Evolutionary conservation across 2,113 vertebrate species (phyloP), one percentile per base, ranked within the genome.

Genomic region (Alethe diademata): DNA sequence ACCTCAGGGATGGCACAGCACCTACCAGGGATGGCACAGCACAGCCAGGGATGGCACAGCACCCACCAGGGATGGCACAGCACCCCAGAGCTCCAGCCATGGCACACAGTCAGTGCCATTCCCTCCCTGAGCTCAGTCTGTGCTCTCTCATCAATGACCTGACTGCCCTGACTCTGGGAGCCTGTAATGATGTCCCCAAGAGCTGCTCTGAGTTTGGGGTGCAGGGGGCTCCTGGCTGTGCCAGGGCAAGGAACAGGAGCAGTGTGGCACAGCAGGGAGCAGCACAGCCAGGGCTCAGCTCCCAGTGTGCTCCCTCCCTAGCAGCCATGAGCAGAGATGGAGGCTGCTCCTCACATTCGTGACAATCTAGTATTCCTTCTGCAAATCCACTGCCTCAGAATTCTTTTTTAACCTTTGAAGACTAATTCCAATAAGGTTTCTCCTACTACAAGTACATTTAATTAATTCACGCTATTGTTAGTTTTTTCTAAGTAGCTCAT

Each of bases 11-110:
- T 43, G 43, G 18, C 43, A 15, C 42, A 15, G 35, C 35, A 35
- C 35, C 45, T 9, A 43, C 45, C 45, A 47, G 20, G 20, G 11
- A 6, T 47, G 48, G 25, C 48, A 28, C 14, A 24, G 28, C 40
- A 40, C n/a, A n/a, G n/a, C 25, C 33, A 45, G 35, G 35, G 35
- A 35, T 35, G 35, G 35, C 35, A 35, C 35, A 35, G 35, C 35
- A 35, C 9, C 19, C 43, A 19, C 9, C 45, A 45, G 45, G 45
- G 45, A 20, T 45, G 45, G 43, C 43, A 47, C 45, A 22, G 45
- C 35, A 35, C 35, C 35, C 2, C 14, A 13, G 17, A 53, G 38
- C 1, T 3, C 23, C 31, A 61, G 8, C 61, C 43, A 1, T 0
- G 23, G 12, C 24, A 48, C 24, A 48, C 20, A 48, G 47, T 48